Base-by-base conservation (phyloP, 2,888 invertebrate species). In the Habrosyne pyritoides region DNA sequence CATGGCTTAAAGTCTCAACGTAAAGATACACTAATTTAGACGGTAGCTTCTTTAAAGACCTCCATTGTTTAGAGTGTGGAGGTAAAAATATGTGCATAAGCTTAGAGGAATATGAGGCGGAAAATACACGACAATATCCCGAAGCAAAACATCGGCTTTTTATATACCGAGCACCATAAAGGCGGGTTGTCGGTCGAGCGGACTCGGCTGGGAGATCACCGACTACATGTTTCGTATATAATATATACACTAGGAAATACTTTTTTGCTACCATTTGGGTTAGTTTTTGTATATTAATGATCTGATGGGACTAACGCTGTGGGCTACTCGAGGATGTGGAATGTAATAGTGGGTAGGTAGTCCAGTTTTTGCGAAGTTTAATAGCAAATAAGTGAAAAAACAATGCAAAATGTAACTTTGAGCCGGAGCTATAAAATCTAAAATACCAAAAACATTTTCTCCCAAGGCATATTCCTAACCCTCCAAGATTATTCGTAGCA, bases 31-130 rank as follows among this genome's bases (percentile, higher is more conserved):
- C 42, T 42, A 42, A 42, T 42, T 18, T 42, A 8, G 14, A 42
- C 18, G 42, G 33, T 8, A 18, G 42, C 42, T 42, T 36, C n/a
- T 36, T 42, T 42, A 42, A 42, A 42, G n/a, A 42, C 18, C 8
- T 42, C 42, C 42, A 42, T 42, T 42, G 42, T 42, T 42, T 18
- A 18, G 18, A 42, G 18, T 42, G 42, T 18, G 18, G 42, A 42
- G 14, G 36, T 42, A 42, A 42, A 42, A 42, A 42, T 42, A 42
- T 42, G 42, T 42, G 42, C 42, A 42, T 18, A 42, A 42, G 42
- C 42, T 42, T 42, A 42, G 42, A 42, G 8, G 42, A 42, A 42
- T 42, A 42, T 42, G 42, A 42, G 42, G 42, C 42, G 42, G 42
- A 18, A 42, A 42, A 42, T 42, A 18, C 18, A 18, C 8, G 42